phyloP scores from a whole-genome alignment of 1,140 invertebrate genomes.

The Cephus cinctus region DNA sequence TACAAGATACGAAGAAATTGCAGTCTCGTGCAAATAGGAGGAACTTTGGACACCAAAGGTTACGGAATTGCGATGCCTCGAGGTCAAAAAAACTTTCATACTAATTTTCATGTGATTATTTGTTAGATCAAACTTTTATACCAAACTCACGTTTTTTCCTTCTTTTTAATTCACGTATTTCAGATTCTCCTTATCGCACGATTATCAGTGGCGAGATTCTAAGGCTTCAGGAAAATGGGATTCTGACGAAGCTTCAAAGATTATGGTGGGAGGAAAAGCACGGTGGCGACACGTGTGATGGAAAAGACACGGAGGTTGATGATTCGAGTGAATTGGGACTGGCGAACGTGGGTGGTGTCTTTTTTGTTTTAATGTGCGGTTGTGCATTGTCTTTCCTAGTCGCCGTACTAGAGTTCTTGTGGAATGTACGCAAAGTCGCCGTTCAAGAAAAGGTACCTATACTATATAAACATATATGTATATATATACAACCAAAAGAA shows the following conservation, averaged over 20 bases:
- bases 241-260: conserved; percentile 73
- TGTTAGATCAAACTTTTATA: neutral
- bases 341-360: conserved; percentile 80
- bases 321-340: conserved; percentile 64
- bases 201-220: conserved; percentile 74
- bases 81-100: conserved; percentile 57
- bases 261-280: conserved; percentile 81
- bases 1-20: conserved; percentile 71
- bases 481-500: too few relatives aligned
- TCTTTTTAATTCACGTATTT: conserved; percentile 22
- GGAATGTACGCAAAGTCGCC: conserved; percentile 78
- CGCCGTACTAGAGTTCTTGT: conserved; percentile 75
- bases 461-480: too few relatives aligned
- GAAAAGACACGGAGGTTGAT: conserved; percentile 8
- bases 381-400: conserved; percentile 57
- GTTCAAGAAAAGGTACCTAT: conserved; percentile 75
- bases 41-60: conserved; percentile 75
- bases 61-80: conserved; percentile 77
- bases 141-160: conserved; percentile 6
- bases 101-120: too few relatives aligned
- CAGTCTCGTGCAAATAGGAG: conserved; percentile 75
- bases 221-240: conserved; percentile 78
- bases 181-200: conserved; percentile 73
- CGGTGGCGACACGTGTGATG: conserved; percentile 37
- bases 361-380: conserved; percentile 64